phyloP scores from a whole-genome alignment of 2,797 vertebrate genomes.

The Hyperoplus lanceolatus region DNA sequence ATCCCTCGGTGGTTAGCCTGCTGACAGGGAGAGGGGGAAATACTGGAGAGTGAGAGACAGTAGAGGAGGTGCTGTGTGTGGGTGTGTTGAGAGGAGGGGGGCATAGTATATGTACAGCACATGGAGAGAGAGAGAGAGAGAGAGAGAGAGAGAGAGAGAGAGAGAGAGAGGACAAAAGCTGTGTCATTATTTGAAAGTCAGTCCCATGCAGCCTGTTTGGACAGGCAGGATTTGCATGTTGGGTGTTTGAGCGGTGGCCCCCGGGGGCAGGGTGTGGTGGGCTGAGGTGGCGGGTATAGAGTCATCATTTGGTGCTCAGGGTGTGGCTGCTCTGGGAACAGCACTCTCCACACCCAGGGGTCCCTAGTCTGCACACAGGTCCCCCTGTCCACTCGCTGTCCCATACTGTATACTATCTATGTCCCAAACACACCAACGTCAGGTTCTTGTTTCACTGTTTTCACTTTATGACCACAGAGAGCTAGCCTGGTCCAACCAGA shows the following conservation, averaged over 20 bases:
- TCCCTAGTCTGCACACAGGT: too few relatives aligned
- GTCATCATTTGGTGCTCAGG: constrained; percentile 68
- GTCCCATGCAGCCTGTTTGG: constrained; percentile 70
- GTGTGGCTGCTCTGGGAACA: constrained; percentile 70
- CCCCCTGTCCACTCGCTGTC: too few relatives aligned
- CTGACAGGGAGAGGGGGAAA: constrained; percentile 62
- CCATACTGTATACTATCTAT: too few relatives aligned
- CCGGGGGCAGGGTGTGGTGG: constrained; percentile 43
- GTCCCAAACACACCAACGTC: not conserved
- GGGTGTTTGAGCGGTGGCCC: constrained; percentile 67
- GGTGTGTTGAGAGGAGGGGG: not conserved
- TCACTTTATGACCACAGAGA: not conserved
- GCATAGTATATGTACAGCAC: constrained; percentile 49
- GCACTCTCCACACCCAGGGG: constrained; percentile 42
- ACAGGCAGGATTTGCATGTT: constrained; percentile 80
- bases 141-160: constrained; percentile 46
- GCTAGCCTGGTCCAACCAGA: not conserved
- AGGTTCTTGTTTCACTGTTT: not conserved
- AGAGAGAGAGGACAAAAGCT: constrained; percentile 57
- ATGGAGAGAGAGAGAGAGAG: constrained; percentile 43
- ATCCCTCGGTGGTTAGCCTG: constrained; percentile 68
- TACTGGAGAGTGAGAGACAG: constrained; percentile 52
- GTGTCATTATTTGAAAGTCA: constrained; percentile 75
- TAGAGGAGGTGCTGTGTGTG: constrained; percentile 35
- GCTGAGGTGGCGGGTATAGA: constrained; percentile 48